Conservation (phyloP, 2,888 invertebrate genomes). For the Caenorhabditis zanzibari region DNA sequence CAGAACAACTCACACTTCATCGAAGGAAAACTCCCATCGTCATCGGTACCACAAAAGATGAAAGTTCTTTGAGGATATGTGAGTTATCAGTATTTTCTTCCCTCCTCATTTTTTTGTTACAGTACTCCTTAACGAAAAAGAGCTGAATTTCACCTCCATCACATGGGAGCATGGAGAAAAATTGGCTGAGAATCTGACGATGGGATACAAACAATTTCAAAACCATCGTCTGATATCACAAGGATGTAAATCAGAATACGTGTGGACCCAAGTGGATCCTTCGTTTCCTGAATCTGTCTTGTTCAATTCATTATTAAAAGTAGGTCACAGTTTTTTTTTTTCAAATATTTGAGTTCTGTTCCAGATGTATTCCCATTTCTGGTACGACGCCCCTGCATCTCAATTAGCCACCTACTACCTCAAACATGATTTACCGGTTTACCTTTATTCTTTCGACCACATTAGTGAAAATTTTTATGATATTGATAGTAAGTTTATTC, state of each 20-base stretch:
- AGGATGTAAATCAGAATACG: slow-evolving; percentile 83
- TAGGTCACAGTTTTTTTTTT: slow-evolving; percentile 48
- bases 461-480: slow-evolving; percentile 83
- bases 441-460: slow-evolving; percentile 83
- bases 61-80: slow-evolving; percentile 82
- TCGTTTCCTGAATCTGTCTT: slow-evolving; percentile 75
- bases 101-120: too few relatives aligned
- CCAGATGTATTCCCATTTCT: slow-evolving; percentile 84
- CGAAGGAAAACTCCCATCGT: slow-evolving; percentile 80
- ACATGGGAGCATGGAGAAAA: slow-evolving; percentile 75
- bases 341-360: slow-evolving; percentile 20
- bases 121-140: slow-evolving; percentile 82
- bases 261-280: slow-evolving; percentile 80
- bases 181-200: slow-evolving; percentile 81
- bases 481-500: slow-evolving; percentile 76
- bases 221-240: slow-evolving; percentile 82
- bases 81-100: slow-evolving; percentile 24
- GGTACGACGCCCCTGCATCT: slow-evolving; percentile 83
- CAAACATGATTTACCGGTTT: slow-evolving; percentile 79
- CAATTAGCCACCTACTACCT: slow-evolving; percentile 80
- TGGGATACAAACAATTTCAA: slow-evolving; percentile 79
- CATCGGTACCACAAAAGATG: slow-evolving; percentile 83
- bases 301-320: slow-evolving; percentile 81
- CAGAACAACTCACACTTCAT: slow-evolving; percentile 78
- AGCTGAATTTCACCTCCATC: slow-evolving; percentile 79